phyloP scores from a whole-genome alignment of 92 coral and sea anemone genomes.

The Nematostella vectensis region DNA sequence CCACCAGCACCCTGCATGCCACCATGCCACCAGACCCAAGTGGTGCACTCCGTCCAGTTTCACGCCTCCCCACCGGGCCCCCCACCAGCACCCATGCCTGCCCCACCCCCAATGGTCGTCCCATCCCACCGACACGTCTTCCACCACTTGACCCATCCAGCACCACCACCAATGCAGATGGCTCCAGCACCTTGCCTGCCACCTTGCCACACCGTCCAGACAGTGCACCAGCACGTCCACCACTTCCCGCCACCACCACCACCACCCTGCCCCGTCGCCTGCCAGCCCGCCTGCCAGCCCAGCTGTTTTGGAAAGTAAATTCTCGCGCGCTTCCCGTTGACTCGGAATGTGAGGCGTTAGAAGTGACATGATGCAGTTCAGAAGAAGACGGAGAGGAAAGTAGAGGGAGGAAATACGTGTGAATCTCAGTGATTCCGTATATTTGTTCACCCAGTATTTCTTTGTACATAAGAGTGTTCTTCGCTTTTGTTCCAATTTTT shows the following conservation, averaged over 20 bases:
- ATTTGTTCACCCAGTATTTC: conserved; percentile 10
- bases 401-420: too few relatives aligned
- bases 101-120: conserved; percentile 54
- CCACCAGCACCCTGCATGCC: conserved; percentile 78
- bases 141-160: conserved; percentile 58
- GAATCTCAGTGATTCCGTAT: too few relatives aligned
- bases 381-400: too few relatives aligned
- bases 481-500: conserved; percentile 5
- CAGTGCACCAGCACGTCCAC: conserved; percentile 62
- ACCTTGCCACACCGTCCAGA: conserved; percentile 54
- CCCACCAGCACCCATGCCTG: conserved; percentile 67
- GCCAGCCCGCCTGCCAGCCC: neutral
- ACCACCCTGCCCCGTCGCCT: conserved; percentile 43
- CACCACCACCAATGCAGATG: conserved; percentile 62
- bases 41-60: conserved; percentile 33
- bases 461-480: conserved; percentile 24
- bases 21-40: conserved; percentile 58
- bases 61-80: conserved; percentile 73
- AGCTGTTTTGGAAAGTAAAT: neutral
- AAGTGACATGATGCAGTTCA: too few relatives aligned
- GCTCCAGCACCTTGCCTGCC: conserved; percentile 78
- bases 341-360: too few relatives aligned
- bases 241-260: conserved; percentile 88
- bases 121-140: conserved; percentile 45
- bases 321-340: too few relatives aligned